Base-by-base conservation (phyloP, 92 coral and sea anemone species). In the Phenganax stokvisi region DNA sequence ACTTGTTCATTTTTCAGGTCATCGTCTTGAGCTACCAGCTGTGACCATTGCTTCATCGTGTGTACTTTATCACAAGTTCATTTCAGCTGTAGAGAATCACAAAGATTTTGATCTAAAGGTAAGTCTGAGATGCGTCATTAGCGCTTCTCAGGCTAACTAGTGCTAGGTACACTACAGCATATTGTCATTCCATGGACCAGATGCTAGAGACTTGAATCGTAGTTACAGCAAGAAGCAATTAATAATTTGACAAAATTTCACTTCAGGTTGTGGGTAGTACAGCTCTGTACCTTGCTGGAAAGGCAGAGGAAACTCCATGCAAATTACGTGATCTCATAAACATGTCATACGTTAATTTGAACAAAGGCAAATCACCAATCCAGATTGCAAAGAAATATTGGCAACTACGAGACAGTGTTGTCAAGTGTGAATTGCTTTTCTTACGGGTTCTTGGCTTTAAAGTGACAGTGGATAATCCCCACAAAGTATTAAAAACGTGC, bases 251-350 rank as follows among this genome's bases (percentile, higher is more conserved):
- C 9, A 31, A 53, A 25, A 77, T 60, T 63, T 58, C 27, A 1
- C 20, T 68, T 27, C 65, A 94, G 99, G 85, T 89, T 71, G 86
- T 90, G 31, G 99, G 90, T 11, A 83, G 90, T 3, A 85, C 99
- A 51, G 96, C 91, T 17, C 72, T 96, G 54, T 92, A 92, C 72
- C 86, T 96, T 27, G 97, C 99, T 67, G 89, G 97, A n/a, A 96
- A 96, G 71, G 86, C 85, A 68, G 97, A 96, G 71, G 99, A 96
- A 83, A 86, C 77, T 4, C 99, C 96, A 3, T 85, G 94, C 72
- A 96, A 90, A 80, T 80, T 96, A 60, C 84, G 99, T 62, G 99
- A 96, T 87, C 96, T 96, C 61, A 86, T 96, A 54, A 96, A 96
- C 70, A 60, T 59, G 27, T 76, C 68, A n/a, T 17, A 59, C 65